A percentile compares a stretch with the other conserved stretches of the same genome.
Evolutionary conservation across 2,113 vertebrate genomes (phyloP).

Genomic region (Corynorhinus townsendii): DNA sequence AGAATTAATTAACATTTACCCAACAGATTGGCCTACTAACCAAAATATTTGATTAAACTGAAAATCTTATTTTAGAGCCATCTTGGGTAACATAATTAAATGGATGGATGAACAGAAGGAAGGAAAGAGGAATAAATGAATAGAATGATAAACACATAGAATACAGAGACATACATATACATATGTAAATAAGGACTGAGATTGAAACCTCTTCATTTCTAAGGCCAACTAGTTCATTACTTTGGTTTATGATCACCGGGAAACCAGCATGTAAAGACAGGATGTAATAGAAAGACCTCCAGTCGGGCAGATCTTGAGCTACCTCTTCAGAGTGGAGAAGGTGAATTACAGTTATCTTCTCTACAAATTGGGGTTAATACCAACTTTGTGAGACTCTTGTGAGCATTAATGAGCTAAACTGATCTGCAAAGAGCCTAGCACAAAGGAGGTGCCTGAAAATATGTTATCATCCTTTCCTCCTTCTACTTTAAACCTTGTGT

Average conservation of each 20-base stretch:
- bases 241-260: neutral
- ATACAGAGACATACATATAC: neutral
- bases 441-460: neutral
- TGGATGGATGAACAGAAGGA: neutral
- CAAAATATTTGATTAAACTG: neutral
- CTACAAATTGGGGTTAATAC: neutral
- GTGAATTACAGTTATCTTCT: neutral
- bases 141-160: neutral
- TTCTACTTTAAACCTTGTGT: neutral
- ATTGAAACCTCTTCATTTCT: neutral
- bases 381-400: neutral
- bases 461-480: neutral
- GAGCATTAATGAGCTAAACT: neutral
- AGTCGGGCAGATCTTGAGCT: neutral
- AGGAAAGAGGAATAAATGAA: neutral
- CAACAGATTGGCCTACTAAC: neutral
- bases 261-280: neutral
- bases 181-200: neutral
- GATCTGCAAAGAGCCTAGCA: neutral
- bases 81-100: neutral
- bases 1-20: slow-evolving; percentile 27
- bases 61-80: slow-evolving; percentile 10
- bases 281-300: neutral
- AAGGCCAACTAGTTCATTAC: neutral
- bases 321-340: neutral